Conservation (phyloP, 2,113 vertebrate species). For the Odobenus rosmarus region DNA sequence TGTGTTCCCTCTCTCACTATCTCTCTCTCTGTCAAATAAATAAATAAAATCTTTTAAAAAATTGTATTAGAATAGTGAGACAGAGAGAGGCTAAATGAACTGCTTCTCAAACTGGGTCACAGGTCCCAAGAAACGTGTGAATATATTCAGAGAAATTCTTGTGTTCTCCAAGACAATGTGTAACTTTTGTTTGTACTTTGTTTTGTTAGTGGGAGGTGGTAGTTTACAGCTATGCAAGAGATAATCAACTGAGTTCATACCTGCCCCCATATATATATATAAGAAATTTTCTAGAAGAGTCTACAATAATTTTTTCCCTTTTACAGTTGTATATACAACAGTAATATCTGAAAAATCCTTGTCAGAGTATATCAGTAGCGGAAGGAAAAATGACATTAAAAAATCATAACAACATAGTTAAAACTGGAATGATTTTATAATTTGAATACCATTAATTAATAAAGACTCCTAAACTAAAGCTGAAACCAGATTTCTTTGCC, state of each 20-base stretch:
- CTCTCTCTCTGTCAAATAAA: too few species aligned
- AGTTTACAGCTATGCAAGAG: neutral
- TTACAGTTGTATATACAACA: neutral
- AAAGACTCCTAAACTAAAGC: constrained; percentile 40
- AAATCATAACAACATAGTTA: constrained; percentile 13
- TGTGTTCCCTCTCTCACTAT: too few species aligned
- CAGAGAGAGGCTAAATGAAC: neutral
- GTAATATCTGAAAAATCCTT: neutral
- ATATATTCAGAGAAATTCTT: neutral
- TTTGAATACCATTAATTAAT: constrained; percentile 5
- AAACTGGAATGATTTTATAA: constrained; percentile 25
- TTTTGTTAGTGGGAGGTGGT: neutral
- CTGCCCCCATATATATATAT: neutral
- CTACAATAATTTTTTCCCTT: neutral
- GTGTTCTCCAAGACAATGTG: neutral
- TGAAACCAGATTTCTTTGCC: neutral
- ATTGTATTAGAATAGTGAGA: neutral
- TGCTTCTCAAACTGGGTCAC: neutral
- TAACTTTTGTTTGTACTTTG: neutral
- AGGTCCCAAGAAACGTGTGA: neutral
- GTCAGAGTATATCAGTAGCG: neutral
- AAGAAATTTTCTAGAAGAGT: neutral
- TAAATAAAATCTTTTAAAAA: neutral
- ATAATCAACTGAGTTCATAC: neutral
- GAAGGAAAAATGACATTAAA: constrained; percentile 3